Base-by-base conservation (phyloP, 2,797 vertebrate species). In the Gymnoscopelus braueri region DNA sequence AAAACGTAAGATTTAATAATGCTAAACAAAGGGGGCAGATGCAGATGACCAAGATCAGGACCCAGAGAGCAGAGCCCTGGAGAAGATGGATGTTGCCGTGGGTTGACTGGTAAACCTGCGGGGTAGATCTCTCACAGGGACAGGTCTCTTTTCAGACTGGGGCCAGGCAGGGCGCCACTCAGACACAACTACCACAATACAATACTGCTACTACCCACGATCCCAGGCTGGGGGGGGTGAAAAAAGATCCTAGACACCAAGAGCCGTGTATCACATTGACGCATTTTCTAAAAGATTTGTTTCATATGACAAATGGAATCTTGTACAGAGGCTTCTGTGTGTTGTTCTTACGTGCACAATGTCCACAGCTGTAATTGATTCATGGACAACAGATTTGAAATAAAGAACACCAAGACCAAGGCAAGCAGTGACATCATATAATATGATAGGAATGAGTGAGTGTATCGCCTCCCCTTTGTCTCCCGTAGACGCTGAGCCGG, bases 391-490 rank as follows among this genome's bases (percentile, higher is more conserved):
- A 74, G 67, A 73, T 7, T 10, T 10, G 39, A 44, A 44, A 44
- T 44, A 26, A 57, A 60, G 15, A 69, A 13, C 5, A 19, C 14
- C 64, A 64, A 78, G 72, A 63, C 47, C 24, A 53, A 72, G 73
- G 61, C 69, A 82, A 69, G 50, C 23, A 71, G 68, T 77, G 65
- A 77, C 23, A 75, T 73, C 47, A 73, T 67, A 81, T 47, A 67
- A 72, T 51, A 51, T 29, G 44, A 57, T 61, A 73, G 65, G 65
- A 80, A 60, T 56, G 61, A 67, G 62, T 75, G 74, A 72, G 70
- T 63, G 60, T 51, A 55, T 51, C 39, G 78, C 60, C 69, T 56
- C 57, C 78, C 39, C 49, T 78, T 72, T 26, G 35, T 71, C 64
- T 60, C 71, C 67, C 35, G 75, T n/a, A 60, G 3, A 80, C 72